phyloP scores from a whole-genome alignment of 2,888 invertebrate species.

The Drosophila villosipedis region DNA sequence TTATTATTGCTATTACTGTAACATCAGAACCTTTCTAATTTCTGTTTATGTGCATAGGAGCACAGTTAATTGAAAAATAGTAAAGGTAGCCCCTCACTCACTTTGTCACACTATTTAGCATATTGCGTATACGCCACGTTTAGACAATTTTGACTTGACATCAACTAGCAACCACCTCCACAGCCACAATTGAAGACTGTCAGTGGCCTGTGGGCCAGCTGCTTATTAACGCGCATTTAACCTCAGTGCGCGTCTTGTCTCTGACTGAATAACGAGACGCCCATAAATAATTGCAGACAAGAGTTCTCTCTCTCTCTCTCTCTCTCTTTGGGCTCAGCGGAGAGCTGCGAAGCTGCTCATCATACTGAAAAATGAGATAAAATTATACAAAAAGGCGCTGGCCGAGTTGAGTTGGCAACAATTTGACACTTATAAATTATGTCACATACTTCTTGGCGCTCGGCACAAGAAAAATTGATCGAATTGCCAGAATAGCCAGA shows the following conservation, averaged over 20 bases:
- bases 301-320: background rate
- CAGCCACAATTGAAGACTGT: conserved; percentile 39
- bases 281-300: conserved; percentile 74
- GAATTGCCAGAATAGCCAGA: conserved; percentile 38
- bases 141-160: background rate
- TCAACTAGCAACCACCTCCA: conserved; percentile 16
- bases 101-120: background rate
- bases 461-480: conserved; percentile 56
- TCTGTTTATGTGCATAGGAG: background rate
- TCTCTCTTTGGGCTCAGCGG: background rate
- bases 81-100: background rate
- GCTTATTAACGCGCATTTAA: conserved; percentile 76
- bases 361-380: conserved; percentile 65
- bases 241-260: conserved; percentile 57
- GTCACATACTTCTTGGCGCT: conserved; percentile 70
- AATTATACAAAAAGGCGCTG: conserved; percentile 59
- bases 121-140: conserved; percentile 49
- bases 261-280: conserved; percentile 45
- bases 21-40: background rate
- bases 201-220: conserved; percentile 49
- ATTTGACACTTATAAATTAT: conserved; percentile 78
- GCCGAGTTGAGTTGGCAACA: conserved; percentile 38
- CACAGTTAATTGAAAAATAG: background rate
- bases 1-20: background rate
- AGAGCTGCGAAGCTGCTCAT: conserved; percentile 29